Evolutionary conservation across 2,888 invertebrate species (phyloP).

Genomic region (Adela reaumurella): DNA sequence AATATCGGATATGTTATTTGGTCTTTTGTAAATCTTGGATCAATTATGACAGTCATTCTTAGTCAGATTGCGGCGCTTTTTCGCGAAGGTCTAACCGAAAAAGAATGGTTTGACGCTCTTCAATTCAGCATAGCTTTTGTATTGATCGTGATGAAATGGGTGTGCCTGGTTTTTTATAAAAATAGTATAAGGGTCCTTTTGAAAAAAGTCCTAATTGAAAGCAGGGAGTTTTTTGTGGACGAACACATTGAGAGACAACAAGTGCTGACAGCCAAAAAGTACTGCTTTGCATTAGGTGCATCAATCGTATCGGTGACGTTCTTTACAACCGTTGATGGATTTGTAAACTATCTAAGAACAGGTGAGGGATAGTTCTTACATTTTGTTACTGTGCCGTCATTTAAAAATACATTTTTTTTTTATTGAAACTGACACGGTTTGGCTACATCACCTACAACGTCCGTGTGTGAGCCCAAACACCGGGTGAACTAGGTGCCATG

Average conservation of each 20-base stretch:
- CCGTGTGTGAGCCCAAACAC: too few species aligned
- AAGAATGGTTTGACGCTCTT: background rate
- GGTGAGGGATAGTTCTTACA: too few species aligned
- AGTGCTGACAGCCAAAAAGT: background rate
- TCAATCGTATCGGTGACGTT: background rate
- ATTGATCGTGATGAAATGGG: background rate
- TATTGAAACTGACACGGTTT: too few species aligned
- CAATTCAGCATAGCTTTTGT: background rate
- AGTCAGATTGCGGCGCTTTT: background rate
- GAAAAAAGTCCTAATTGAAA: background rate
- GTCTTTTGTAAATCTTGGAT: background rate
- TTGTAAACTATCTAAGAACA: too few species aligned
- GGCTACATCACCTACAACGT: too few species aligned
- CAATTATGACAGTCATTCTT: background rate
- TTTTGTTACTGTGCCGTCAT: too few species aligned
- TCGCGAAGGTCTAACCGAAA: background rate
- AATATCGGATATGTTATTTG: background rate
- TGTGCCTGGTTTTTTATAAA: background rate
- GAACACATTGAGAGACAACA: background rate
- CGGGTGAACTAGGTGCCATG: too few species aligned
- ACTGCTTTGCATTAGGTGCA: background rate
- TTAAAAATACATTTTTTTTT: too few species aligned
- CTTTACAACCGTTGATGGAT: too few species aligned
- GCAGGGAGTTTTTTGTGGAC: background rate
- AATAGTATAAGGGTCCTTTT: background rate